Evolutionary conservation across 64 coral and sea anemone species (phyloP).

Genomic region (Trachythela sp.): DNA sequence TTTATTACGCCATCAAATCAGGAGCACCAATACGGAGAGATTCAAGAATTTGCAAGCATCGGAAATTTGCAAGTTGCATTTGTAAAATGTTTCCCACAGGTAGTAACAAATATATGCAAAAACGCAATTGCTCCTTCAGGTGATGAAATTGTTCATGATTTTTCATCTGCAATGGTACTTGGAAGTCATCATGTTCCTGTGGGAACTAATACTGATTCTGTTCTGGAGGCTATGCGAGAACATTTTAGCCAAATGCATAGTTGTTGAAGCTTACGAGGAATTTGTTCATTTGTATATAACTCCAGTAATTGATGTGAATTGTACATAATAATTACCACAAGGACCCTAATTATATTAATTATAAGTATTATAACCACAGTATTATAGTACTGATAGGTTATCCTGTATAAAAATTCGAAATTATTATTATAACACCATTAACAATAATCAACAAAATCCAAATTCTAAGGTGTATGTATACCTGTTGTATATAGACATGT

Average conservation of each 20-base stretch:
- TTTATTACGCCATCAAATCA: not conserved
- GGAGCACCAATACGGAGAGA: constrained; percentile 33
- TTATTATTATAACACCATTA: too few species aligned
- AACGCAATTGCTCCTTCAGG: constrained; percentile 1
- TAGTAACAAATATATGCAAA: constrained; percentile 33
- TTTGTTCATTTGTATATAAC: constrained; percentile 40
- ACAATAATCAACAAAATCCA: too few species aligned
- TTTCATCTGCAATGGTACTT: constrained; percentile 26
- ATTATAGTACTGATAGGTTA: too few species aligned
- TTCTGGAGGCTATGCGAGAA: constrained; percentile 40
- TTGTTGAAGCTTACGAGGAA: constrained; percentile 30
- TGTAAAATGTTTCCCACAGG: constrained; percentile 13
- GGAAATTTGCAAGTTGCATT: constrained; percentile 23
- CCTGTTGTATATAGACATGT: too few species aligned
- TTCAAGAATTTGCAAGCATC: constrained; percentile 23
- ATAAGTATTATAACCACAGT: too few species aligned
- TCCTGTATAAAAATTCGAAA: too few species aligned
- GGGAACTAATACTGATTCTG: not conserved
- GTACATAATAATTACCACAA: constrained; percentile 48
- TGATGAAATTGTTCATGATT: constrained; percentile 23
- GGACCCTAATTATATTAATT: too few species aligned
- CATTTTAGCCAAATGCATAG: constrained; percentile 42
- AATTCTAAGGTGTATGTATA: too few species aligned
- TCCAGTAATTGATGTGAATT: constrained; percentile 43
- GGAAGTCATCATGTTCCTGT: constrained; percentile 49